Base-by-base conservation (phyloP, 1,140 invertebrate species). In the Amphibalanus amphitrite region DNA sequence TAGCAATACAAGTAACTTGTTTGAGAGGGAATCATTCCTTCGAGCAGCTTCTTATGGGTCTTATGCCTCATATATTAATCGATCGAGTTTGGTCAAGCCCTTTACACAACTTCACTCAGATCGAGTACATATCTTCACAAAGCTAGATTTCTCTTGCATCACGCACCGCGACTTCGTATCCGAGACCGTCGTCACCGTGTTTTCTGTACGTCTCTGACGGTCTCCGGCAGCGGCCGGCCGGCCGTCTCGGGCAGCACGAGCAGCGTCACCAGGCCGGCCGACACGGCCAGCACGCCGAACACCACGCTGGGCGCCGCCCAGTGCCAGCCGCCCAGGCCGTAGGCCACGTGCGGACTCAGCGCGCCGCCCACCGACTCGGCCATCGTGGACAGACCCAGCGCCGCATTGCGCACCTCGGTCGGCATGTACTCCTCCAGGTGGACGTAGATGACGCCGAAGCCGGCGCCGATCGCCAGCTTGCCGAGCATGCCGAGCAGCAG, bases 341-440 rank as follows among this genome's bases (percentile, higher is more conserved):
- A 73, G 13, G 76, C 65, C 71, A 78, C 74, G 67, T 76, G 79
- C 28, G 83, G 82, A 8, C 82, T 79, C 10, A 80, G 59, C 71
- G 83, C 81, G 20, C 79, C 81, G 10, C 82, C 82, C n/a, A 83
- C 69, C 29, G 82, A 73, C 17, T 81, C 82, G 65, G 77, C 76
- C n/a, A 79, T 78, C 0, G 79, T 80, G 28, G 79, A 76, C 0
- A 78, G 73, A 10, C 83, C 83, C 30, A 84, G 70, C 17, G 77
- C 81, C 29, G 78, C 76, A 69, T 82, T 82, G 29, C 83, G 76
- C 25, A 83, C 74, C 0, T 79, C 77, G 10, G 82, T 83, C 10
- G 82, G 82, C 75, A 82, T 84, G 10, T 84, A 72, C 74, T 83
- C 83, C 10, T 80, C 78, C 71, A 80, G 80, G 71, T 81, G 80